phyloP scores from a whole-genome alignment of 2,797 vertebrate genomes.

The Craterocephalus amniculus region DNA sequence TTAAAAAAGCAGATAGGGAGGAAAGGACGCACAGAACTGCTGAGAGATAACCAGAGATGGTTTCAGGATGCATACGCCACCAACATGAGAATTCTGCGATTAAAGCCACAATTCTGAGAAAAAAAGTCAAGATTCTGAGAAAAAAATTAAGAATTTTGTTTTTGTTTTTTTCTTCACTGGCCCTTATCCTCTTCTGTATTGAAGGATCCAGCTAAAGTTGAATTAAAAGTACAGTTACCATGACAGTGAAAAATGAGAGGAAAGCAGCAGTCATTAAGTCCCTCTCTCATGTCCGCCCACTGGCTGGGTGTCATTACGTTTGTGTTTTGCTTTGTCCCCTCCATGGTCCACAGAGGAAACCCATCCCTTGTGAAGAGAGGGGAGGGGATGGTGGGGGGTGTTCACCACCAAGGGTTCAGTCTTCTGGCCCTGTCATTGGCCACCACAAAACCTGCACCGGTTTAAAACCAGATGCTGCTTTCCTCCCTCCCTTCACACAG shows the following conservation, averaged over 20 bases:
- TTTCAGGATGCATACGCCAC: conserved; percentile 80
- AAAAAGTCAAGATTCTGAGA: too few relatives aligned
- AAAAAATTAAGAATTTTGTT: too few relatives aligned
- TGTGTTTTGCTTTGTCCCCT: conserved; percentile 60
- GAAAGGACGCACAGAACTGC: conserved; percentile 18
- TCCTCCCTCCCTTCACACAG: conserved; percentile 74
- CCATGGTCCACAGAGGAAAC: conserved; percentile 69
- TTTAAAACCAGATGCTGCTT: conserved; percentile 72
- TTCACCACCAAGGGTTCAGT: conserved; percentile 49
- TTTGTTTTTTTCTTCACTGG: too few relatives aligned
- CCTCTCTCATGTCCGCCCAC: conserved; percentile 34
- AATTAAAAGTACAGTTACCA: conserved; percentile 34
- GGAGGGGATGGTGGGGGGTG: conserved; percentile 76
- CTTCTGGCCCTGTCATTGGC: conserved; percentile 79
- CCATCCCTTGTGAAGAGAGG: conserved; percentile 53
- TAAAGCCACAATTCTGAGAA: too few relatives aligned
- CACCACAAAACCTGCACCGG: conserved; percentile 60
- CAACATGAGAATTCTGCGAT: conserved; percentile 93
- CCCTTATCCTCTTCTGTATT: too few relatives aligned
- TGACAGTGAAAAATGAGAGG: conserved; percentile 58
- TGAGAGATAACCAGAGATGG: conserved; percentile 54
- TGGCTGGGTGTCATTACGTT: conserved; percentile 48
- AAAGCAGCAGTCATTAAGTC: conserved; percentile 46
- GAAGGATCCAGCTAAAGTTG: conserved; percentile 12
- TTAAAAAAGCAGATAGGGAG: conserved; percentile 41